Base-by-base conservation (phyloP, 2,888 invertebrate species). In the Ernsta delagoae region DNA sequence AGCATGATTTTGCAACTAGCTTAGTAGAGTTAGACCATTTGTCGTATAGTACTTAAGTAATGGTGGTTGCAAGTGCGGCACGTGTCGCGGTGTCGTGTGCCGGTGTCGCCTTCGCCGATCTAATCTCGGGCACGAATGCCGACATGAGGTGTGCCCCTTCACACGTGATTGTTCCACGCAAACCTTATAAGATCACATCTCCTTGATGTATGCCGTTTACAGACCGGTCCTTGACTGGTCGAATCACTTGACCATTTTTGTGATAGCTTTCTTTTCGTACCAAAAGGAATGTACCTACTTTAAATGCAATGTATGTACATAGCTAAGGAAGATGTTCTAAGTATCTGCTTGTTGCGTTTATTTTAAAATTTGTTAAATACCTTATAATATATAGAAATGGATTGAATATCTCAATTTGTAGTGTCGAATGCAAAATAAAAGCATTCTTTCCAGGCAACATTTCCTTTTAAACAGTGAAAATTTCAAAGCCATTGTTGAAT, bases 71-170 rank as follows among this genome's bases (percentile, higher is more conserved):
- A 71, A 75, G 74, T 70, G 74, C 75, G 79, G 77, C 80, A 78
- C 79, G 79, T 79, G 79, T 75, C 77, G 72, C 64, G 54, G 73
- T 82, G 92, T 91, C 92, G 91, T 92, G 92, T 91, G 92, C 90
- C 89, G 83, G 76, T 79, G 80, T 78, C 81, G 79, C 75, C 75
- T 75, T 81, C 83, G 77, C 79, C 78, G 92, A 92, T 93, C 75
- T 80, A 83, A 92, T 92, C 92, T 83, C 75, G 70, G 74, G 84
- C 92, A 92, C 92, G 77, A 91, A 84, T 79, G 83, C 82, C 83
- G 85, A 89, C 89, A 84, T 85, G 88, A 84, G 86, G 83, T 86
- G 85, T 89, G 89, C 90, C 87, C 87, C 88, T 89, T 92, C 91
- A 92, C 92, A 92, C 92, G 87, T 91, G 92, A 90, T 89, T 85